Base-by-base conservation (phyloP, 2,888 invertebrate species). In the Gryllus longicercus region DNA sequence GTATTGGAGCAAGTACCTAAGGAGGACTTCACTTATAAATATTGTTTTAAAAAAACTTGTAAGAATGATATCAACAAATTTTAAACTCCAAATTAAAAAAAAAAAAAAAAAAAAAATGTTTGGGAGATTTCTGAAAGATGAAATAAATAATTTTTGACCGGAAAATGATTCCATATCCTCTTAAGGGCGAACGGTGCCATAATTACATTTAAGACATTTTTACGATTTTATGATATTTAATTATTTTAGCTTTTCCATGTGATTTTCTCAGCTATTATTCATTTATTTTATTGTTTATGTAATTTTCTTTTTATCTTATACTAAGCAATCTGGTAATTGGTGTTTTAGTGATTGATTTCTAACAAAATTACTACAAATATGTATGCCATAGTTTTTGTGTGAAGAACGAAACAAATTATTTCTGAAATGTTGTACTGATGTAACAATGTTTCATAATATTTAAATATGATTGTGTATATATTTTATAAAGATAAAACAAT, bases 301-400 rank as follows among this genome's bases (percentile, higher is more conserved):
- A 74, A n/a, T n/a, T 74, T 74, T 5, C 38, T 38, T 38, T 38
- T n/a, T 4, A 74, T 8, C n/a, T 74, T 74, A 8, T 74, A 74
- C 74, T 74, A 8, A 1, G 11, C 74, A n/a, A 16, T n/a, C 16
- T 74, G 18, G 18, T n/a, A 74, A 5, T n/a, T n/a, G 18, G 74
- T 74, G 74, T 10, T 8, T 4, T 74, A 1, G n/a, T 74, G n/a
- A n/a, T 4, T 11, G n/a, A n/a, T 74, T 74, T 74, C 8, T n/a
- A 74, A 74, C n/a, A 74, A 74, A 74, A 74, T 74, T 74, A 16
- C 74, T 74, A 74, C n/a, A 74, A n/a, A 74, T 74, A 74, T 74
- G 5, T 74, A 74, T 74, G 3, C 8, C 8, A 8, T 74, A 10
- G 16, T 74, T 74, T 74, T n/a, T n/a, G 10, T 10, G 4, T 16